phyloP scores from a whole-genome alignment of 2,113 vertebrate species.

The Heterocephalus glaber region DNA sequence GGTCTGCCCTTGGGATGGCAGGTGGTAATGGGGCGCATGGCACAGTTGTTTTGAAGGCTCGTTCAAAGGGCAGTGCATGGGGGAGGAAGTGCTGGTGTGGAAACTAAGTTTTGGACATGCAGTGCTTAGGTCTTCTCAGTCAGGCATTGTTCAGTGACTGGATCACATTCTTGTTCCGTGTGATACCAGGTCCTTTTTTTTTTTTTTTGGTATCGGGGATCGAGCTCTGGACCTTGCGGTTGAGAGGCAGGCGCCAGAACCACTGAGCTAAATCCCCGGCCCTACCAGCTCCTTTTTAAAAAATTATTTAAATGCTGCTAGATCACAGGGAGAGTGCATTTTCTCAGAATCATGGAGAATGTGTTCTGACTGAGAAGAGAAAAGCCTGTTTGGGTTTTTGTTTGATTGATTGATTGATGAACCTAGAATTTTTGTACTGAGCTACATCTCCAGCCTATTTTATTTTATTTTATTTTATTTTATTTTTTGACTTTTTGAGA shows the following conservation, averaged over 20 bases:
- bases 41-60: slow-evolving; percentile 61
- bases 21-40: neutral
- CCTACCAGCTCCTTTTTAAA: neutral
- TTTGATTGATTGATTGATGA: neutral
- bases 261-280: too few relatives aligned
- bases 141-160: neutral
- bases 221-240: too few relatives aligned
- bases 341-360: neutral
- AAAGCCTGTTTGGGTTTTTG: neutral
- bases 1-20: slow-evolving; percentile 34
- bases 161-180: neutral
- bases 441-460: neutral
- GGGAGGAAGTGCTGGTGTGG: slow-evolving; percentile 58
- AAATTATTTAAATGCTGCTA: neutral
- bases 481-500: neutral
- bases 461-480: neutral
- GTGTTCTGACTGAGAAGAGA: neutral
- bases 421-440: neutral
- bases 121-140: neutral
- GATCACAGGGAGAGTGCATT: neutral
- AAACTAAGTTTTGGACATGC: slow-evolving; percentile 46
- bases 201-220: too few relatives aligned
- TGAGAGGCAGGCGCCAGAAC: too few relatives aligned
- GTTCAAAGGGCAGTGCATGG: slow-evolving; percentile 61
- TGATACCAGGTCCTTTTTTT: neutral